Conservation (phyloP, 2,888 invertebrate genomes). For the Cheiracanthium punctorium region DNA sequence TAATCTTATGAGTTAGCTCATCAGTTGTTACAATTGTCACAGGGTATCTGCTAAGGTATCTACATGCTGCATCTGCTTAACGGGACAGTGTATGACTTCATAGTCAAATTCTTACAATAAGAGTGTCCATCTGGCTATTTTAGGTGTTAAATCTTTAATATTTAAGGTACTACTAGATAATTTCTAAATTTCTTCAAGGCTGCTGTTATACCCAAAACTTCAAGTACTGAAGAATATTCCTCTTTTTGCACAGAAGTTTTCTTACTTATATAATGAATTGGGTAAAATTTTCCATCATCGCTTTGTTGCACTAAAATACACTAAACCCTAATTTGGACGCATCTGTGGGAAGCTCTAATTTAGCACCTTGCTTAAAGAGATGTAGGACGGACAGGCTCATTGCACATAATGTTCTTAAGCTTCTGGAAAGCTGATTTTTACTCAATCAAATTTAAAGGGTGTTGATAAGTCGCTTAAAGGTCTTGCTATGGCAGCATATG, state of each 20-base stretch:
- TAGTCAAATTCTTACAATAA: too few relatives aligned
- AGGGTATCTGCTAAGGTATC: neutral
- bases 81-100: conserved; percentile 8
- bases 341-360: conserved; percentile 1
- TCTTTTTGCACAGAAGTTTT: conserved; percentile 17
- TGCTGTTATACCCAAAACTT: neutral
- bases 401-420: neutral
- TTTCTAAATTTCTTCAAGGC: conserved; percentile 18
- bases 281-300: conserved; percentile 1
- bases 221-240: conserved; percentile 12
- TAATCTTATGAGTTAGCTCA: neutral
- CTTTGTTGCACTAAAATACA: conserved; percentile 14
- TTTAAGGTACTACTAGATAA: neutral
- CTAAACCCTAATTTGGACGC: neutral
- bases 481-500: neutral
- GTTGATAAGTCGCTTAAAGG: neutral
- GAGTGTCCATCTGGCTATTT: conserved; percentile 4
- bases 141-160: neutral
- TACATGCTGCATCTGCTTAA: conserved; percentile 14
- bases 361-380: neutral
- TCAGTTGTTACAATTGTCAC: neutral
- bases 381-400: neutral
- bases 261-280: conserved; percentile 11
- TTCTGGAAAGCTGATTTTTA: neutral
- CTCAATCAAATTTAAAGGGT: neutral